A percentile compares a stretch with the other conserved stretches of the same genome.
These are phyloP conservation scores for Rotaria macrura DNA, from an alignment of 2,888 invertebrate species.

Conservation along the genomic window DNA sequence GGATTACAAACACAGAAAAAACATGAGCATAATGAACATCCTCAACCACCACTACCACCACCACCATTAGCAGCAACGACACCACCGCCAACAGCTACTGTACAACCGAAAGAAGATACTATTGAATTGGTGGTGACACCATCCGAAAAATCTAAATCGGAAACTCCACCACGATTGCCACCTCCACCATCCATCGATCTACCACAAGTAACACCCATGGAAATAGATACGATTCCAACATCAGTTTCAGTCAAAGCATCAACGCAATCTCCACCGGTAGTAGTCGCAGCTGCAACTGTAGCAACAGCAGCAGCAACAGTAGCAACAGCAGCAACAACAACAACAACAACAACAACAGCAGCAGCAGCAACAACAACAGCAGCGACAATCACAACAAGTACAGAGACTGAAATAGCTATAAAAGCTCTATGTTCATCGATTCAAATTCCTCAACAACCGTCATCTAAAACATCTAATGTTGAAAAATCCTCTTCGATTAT, in stretches of 20 bases:
- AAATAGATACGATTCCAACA: neutral
- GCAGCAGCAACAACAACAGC: no score
- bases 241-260: neutral
- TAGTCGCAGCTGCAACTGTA: no score
- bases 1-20: neutral
- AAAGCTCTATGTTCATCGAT: neutral
- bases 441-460: neutral
- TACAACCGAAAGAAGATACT: neutral
- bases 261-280: neutral
- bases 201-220: neutral
- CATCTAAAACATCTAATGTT: neutral
- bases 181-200: slow-evolving; percentile 9
- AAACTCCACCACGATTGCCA: neutral
- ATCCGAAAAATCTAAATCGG: neutral
- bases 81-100: neutral
- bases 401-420: slow-evolving; percentile 5
- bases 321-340: no score
- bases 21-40: neutral
- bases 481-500: neutral
- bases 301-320: no score
- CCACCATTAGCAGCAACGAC: no score
- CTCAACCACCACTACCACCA: no score
- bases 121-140: neutral
- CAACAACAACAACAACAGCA: no score
- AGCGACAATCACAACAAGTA: neutral